Evolutionary conservation across 2,797 vertebrate species (phyloP).

Genomic region (Chiroxiphia lanceolata): DNA sequence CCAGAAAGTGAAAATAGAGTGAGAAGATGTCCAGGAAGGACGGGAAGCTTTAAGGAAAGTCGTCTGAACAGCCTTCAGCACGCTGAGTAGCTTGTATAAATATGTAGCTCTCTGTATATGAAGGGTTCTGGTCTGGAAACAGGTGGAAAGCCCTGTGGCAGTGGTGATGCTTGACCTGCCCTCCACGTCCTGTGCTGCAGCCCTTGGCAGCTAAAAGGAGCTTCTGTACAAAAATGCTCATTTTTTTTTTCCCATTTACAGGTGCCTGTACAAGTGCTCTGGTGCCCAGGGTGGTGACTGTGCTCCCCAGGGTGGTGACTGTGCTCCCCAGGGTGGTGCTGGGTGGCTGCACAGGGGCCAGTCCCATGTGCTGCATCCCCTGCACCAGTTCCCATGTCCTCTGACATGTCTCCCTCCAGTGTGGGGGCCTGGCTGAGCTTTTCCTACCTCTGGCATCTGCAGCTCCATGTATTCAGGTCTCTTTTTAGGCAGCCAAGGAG

Average conservation of each 20-base stretch:
- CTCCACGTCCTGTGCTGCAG: too few species aligned
- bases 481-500: background rate
- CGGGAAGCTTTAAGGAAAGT: background rate
- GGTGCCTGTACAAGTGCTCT: fast-evolving
- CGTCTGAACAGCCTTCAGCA: fast-evolving
- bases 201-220: background rate
- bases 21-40: background rate
- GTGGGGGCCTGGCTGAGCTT: background rate
- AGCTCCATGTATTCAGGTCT: fast-evolving
- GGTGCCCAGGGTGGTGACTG: fast-evolving
- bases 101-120: fast-evolving
- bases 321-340: background rate
- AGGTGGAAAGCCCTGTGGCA: background rate
- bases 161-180: background rate
- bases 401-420: background rate
- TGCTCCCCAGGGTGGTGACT: fast-evolving
- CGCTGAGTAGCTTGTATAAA: background rate
- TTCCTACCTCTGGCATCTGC: fast-evolving
- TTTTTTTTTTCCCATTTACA: background rate
- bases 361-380: background rate
- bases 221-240: background rate
- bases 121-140: background rate
- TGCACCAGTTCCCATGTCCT: fast-evolving
- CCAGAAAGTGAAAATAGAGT: background rate
- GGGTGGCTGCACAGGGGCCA: background rate